Evolutionary conservation across 2,113 vertebrate genomes (phyloP), one percentile per base, ranked within the genome.

Genomic region (Dryoscopus gambensis): DNA sequence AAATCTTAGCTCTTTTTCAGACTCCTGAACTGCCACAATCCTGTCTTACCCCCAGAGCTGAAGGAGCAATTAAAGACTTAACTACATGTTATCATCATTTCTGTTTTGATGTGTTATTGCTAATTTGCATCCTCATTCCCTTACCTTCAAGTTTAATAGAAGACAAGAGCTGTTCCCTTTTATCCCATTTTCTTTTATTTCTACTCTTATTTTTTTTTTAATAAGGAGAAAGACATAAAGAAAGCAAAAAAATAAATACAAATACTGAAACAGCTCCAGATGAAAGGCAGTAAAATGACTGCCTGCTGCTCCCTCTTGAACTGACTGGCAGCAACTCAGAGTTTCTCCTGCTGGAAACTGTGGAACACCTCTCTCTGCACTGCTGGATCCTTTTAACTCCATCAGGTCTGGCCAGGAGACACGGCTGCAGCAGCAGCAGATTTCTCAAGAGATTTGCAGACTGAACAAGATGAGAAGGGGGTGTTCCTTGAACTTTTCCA

Each of bases 81-180:
- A 98, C 95, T 97, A 94, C 93, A 96, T 71, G 60, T 87, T 94
- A 97, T 93, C 85, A 93, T 95, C 39, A 67, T 96, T 95, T 93
- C 83, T 91, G 88, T 90, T 97, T 94, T 96, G 96, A 96, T 94
- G 92, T 83, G 83, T 94, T 87, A 88, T 90, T 90, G 93, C 77
- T 96, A 96, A 98, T 98, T 97, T 59, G 65, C 96, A 97, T 97
- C 95, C 52, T 6, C 94, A 97, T 96, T 95, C 89, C 49, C 89
- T 78, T 96, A 95, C 92, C 95, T 96, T 90, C 77, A 92, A 81
- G 73, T 90, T 95, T 96, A 98, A 97, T 87, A 76, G 95, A 97
- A 94, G 92, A 90, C 59, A 70, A 95, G 87, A 87, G 60, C 60
- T 92, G 52, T 95, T 96, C 55, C 19, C 16, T 94, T 95, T 93